phyloP scores from a whole-genome alignment of 2,797 vertebrate genomes.

The Chelon labrosus region DNA sequence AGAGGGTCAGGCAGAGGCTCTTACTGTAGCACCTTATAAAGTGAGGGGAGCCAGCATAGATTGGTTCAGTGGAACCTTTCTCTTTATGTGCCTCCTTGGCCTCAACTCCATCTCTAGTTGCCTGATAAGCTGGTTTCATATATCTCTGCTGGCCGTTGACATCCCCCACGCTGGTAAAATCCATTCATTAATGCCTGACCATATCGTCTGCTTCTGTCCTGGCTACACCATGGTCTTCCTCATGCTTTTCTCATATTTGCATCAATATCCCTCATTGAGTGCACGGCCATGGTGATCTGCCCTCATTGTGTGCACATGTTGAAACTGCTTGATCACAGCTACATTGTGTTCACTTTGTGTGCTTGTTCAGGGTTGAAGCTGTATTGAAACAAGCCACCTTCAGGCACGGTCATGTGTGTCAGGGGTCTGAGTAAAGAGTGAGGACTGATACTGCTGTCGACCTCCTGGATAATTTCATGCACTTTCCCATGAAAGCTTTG shows the following conservation, averaged over 20 bases:
- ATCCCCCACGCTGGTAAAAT: constrained; percentile 61
- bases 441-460: constrained; percentile 33
- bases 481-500: constrained; percentile 52
- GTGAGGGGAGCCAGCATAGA: constrained; percentile 59
- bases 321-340: constrained; percentile 52
- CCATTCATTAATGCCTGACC: constrained; percentile 60
- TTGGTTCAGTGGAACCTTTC: constrained; percentile 55
- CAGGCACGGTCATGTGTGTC: constrained; percentile 56
- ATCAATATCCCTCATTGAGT: constrained; percentile 65
- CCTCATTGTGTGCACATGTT: constrained; percentile 32
- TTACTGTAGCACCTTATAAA: constrained; percentile 77
- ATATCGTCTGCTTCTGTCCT: constrained; percentile 73
- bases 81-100: constrained; percentile 85
- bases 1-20: constrained; percentile 64
- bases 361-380: constrained; percentile 53
- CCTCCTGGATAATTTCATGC: constrained; percentile 35
- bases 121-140: constrained; percentile 76
- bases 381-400: constrained; percentile 40
- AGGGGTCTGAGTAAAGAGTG: constrained; percentile 52
- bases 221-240: constrained; percentile 62
- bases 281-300: constrained; percentile 46
- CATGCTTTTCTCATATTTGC: constrained; percentile 72
- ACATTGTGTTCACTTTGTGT: constrained; percentile 52
- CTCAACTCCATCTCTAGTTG: constrained; percentile 81
- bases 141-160: constrained; percentile 66